Evolutionary conservation across 2,797 vertebrate genomes (phyloP).

Genomic region (Hypotaenidia okinawae): DNA sequence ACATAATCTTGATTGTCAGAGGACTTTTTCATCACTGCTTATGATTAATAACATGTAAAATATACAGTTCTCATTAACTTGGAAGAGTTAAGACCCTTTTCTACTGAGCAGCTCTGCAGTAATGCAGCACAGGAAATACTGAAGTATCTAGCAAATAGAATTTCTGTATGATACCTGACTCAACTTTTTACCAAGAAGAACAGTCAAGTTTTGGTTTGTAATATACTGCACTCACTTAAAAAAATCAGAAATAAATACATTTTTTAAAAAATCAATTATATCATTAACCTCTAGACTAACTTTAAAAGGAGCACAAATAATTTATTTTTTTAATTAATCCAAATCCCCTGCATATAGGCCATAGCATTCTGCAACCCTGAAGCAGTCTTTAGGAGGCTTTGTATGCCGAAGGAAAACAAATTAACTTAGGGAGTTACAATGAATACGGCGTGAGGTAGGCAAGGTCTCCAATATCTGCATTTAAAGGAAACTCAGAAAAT

Average conservation of each 20-base stretch:
- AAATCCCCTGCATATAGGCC: not conserved
- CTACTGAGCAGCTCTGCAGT: not conserved
- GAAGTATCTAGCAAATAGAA: not conserved
- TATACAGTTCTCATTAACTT: not conserved
- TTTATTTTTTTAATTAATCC: too few species aligned
- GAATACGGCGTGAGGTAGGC: not conserved
- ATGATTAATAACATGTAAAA: not conserved
- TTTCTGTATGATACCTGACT: not conserved
- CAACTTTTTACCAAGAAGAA: not conserved
- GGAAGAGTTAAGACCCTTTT: not conserved
- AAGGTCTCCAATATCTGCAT: slow-evolving; percentile 72
- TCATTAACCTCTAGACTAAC: not conserved
- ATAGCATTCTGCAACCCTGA: not conserved
- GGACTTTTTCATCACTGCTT: not conserved
- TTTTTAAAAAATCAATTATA: not conserved
- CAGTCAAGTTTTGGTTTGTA: not conserved
- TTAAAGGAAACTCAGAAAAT: slow-evolving; percentile 49
- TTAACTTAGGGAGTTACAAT: not conserved
- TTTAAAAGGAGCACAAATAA: not conserved
- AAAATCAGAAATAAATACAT: not conserved
- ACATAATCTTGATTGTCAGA: not conserved
- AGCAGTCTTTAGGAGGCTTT: not conserved
- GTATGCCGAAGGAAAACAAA: not conserved
- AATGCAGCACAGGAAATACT: not conserved
- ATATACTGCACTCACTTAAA: not conserved